Conservation (phyloP, 2,113 vertebrate species). For the Petrocephalus microphthalmus region DNA sequence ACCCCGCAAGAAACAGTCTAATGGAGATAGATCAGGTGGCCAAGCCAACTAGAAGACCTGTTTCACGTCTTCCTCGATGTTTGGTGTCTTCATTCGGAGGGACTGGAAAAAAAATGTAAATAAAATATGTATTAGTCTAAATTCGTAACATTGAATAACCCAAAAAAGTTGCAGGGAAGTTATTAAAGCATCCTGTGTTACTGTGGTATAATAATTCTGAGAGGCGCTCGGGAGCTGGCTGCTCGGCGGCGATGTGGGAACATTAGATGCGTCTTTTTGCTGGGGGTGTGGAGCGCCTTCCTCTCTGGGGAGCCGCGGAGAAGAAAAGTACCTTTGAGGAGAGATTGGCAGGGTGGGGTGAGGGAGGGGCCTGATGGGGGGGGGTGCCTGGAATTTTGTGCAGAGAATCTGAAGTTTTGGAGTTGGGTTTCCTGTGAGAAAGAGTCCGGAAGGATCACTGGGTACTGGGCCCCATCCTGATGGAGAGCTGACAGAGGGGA, state of each 20-base stretch:
- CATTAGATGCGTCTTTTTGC: background rate
- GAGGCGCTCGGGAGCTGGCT: background rate
- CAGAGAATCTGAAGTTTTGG: background rate
- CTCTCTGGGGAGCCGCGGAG: background rate
- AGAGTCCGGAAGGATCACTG: slow-evolving; percentile 11
- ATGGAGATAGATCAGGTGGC: background rate
- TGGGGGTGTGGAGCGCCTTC: background rate
- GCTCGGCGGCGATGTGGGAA: background rate
- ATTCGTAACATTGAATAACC: background rate
- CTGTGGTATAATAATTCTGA: slow-evolving; percentile 2
- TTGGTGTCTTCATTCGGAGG: background rate
- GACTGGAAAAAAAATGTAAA: too few species aligned
- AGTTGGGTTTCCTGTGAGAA: slow-evolving; percentile 13
- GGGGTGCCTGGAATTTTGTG: background rate
- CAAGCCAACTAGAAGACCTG: background rate
- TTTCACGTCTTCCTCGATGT: background rate
- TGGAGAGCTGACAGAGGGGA: background rate
- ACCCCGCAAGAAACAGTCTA: background rate
- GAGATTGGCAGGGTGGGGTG: background rate
- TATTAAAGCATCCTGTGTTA: background rate
- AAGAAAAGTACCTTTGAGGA: background rate
- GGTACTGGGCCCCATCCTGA: background rate
- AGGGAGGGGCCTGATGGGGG: background rate
- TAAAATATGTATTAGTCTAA: background rate
- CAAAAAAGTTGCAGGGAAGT: background rate